Conservation (phyloP, 1,140 invertebrate species). For the Cryptotermes secundus region DNA sequence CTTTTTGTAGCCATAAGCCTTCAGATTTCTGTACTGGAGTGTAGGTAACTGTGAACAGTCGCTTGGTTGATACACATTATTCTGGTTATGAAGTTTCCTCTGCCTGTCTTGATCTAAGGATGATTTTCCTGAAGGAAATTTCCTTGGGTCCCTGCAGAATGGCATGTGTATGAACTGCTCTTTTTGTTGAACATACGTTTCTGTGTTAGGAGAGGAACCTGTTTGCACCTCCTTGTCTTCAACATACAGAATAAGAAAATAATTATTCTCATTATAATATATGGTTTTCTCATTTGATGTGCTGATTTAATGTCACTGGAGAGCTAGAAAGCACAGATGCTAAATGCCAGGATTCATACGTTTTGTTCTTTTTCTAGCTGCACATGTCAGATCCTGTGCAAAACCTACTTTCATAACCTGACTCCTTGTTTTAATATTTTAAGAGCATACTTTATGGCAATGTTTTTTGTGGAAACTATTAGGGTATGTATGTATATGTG, state of each 20-base stretch:
- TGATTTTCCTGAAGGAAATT: neutral
- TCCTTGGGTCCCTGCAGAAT: constrained; percentile 53
- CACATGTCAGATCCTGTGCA: too few species aligned
- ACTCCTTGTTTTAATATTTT: too few species aligned
- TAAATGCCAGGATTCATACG: too few species aligned
- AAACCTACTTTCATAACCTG: too few species aligned
- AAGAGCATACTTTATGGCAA: too few species aligned
- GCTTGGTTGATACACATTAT: neutral
- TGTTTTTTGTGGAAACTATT: too few species aligned
- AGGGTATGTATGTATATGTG: too few species aligned
- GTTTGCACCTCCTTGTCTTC: constrained; percentile 37
- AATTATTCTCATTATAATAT: too few species aligned
- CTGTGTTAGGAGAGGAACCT: neutral
- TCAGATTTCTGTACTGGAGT: neutral
- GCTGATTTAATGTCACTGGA: too few species aligned
- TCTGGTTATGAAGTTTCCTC: neutral
- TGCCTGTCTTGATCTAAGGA: neutral
- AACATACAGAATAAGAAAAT: neutral
- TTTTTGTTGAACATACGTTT: constrained; percentile 27
- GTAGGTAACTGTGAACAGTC: neutral
- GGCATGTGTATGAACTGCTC: constrained; percentile 51
- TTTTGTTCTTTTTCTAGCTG: too few species aligned
- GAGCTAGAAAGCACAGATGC: too few species aligned
- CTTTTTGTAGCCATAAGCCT: neutral
- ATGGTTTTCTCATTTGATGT: too few species aligned